Evolutionary conservation across 2,113 vertebrate species (phyloP).

Genomic region (Pterophyllum scalare): DNA sequence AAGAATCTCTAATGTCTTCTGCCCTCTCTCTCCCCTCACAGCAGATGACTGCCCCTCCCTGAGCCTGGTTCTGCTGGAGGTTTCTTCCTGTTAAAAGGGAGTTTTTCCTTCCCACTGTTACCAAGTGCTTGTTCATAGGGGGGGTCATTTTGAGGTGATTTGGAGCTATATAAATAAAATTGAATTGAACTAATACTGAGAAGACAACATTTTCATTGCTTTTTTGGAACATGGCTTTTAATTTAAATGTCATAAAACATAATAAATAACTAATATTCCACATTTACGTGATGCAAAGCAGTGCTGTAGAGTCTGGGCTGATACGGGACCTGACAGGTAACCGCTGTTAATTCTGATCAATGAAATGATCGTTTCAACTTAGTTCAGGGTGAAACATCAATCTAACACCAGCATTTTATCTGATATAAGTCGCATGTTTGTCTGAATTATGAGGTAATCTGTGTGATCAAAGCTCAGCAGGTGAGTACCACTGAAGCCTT

Average conservation of each 20-base stretch:
- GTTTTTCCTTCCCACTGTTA: no score
- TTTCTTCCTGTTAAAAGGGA: no score
- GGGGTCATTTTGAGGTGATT: no score
- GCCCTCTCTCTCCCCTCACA: no score
- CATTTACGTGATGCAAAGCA: not conserved
- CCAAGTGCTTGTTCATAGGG: no score
- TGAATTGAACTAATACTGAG: not conserved
- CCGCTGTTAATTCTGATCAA: not conserved
- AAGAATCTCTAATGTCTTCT: no score
- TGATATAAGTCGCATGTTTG: not conserved
- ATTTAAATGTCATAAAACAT: not conserved
- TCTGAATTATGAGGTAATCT: not conserved
- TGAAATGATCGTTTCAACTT: not conserved
- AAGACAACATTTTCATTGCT: not conserved
- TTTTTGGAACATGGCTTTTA: not conserved
- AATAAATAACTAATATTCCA: accelerated
- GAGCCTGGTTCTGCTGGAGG: no score
- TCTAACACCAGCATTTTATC: not conserved
- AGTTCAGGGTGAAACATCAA: not conserved
- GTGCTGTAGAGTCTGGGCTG: not conserved
- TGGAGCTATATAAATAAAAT: no score
- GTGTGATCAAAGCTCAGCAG: not conserved
- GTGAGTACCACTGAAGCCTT: not conserved
- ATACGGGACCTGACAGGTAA: not conserved
- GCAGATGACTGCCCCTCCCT: no score